phyloP scores from a whole-genome alignment of 2,888 invertebrate genomes.

The Nemapogon koenigi region DNA sequence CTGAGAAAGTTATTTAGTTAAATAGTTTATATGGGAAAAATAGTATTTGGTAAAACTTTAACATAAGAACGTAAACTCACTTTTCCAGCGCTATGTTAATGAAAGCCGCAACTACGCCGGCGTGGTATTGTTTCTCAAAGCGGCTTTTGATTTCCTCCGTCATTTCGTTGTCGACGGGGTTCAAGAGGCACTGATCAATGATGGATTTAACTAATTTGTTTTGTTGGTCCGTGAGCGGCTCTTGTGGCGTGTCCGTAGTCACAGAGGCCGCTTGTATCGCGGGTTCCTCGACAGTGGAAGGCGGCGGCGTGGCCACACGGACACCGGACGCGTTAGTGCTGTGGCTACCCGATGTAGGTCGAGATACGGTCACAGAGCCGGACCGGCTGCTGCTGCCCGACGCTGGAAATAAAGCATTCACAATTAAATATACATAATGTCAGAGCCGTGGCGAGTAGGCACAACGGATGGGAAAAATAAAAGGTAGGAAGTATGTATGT shows the following conservation, averaged over 20 bases:
- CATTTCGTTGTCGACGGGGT: slow-evolving; percentile 35
- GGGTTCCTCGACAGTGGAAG: slow-evolving; percentile 16
- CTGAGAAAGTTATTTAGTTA: no score
- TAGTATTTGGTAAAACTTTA: no score
- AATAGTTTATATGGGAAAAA: no score
- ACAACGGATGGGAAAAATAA: no score
- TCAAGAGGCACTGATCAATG: slow-evolving; percentile 35
- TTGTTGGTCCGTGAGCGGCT: slow-evolving; percentile 35
- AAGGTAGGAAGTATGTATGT: no score
- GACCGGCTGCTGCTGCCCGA: slow-evolving; percentile 25
- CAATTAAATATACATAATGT: no score
- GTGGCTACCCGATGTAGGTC: slow-evolving; percentile 35
- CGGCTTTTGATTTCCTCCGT: slow-evolving; percentile 33
- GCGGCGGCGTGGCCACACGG: slow-evolving; percentile 21
- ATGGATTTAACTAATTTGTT: slow-evolving; percentile 37
- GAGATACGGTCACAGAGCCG: slow-evolving; percentile 33
- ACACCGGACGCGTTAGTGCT: slow-evolving; percentile 18
- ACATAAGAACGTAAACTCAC: slow-evolving; percentile 27
- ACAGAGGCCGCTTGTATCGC: no score
- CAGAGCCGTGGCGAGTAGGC: no score
- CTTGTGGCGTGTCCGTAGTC: slow-evolving; percentile 24
- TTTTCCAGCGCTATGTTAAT: slow-evolving; percentile 42
- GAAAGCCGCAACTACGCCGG: slow-evolving; percentile 40
- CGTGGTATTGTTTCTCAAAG: slow-evolving; percentile 37
- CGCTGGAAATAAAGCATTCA: not conserved